A percentile compares a stretch with the other conserved stretches of the same genome.
phyloP scores from a whole-genome alignment of 2,113 vertebrate genomes.

The Xyliphius kryptos region DNA sequence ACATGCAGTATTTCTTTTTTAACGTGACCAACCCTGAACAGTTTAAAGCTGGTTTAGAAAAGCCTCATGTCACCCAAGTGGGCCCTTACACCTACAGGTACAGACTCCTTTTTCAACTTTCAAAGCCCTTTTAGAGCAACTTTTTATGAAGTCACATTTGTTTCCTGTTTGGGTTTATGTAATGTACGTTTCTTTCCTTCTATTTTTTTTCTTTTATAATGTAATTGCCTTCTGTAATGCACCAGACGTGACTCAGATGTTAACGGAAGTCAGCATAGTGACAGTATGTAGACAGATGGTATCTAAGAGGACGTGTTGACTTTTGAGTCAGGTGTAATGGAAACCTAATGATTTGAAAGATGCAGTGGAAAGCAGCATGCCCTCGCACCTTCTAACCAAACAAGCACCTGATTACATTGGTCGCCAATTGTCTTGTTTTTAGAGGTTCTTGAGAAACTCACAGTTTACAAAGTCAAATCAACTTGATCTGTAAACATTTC shows the following conservation, averaged over 20 bases:
- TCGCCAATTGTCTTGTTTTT: too few relatives aligned
- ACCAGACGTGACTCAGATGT: constrained; percentile 15
- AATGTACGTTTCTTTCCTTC: neutral
- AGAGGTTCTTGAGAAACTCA: too few relatives aligned
- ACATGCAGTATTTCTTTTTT: constrained; percentile 95
- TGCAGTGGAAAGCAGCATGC: too few relatives aligned
- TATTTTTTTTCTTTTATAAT: neutral
- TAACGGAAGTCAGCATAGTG: neutral
- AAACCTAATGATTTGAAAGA: neutral
- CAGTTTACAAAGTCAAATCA: neutral
- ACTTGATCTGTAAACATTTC: neutral
- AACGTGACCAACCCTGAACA: constrained; percentile 87
- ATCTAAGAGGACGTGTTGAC: constrained; percentile 20
- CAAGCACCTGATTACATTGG: too few relatives aligned
- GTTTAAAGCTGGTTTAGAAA: constrained; percentile 71
- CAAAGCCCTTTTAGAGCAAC: too few relatives aligned
- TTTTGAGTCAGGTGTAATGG: neutral
- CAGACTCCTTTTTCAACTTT: neutral
- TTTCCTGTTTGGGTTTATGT: neutral
- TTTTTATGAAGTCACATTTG: too few relatives aligned
- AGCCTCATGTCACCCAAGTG: constrained; percentile 76
- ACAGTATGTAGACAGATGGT: constrained; percentile 1
- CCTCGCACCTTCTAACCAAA: too few relatives aligned
- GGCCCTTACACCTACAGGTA: constrained; percentile 96
- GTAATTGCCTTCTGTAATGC: neutral